Base-by-base conservation (phyloP, 2,888 invertebrate genomes). In the Aspidapion aeneum region DNA sequence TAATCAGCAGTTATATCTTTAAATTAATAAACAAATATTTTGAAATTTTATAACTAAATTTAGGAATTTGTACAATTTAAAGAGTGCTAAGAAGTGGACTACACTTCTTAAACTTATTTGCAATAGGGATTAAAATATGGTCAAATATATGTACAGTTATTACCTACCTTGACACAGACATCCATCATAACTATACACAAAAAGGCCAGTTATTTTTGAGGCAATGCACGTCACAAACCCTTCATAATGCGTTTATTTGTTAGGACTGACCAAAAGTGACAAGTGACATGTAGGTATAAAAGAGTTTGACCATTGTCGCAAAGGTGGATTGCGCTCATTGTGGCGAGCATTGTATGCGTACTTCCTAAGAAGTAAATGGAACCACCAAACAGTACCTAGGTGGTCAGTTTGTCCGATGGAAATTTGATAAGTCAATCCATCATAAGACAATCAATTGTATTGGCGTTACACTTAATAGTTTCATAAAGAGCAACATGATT, bases 171-270 rank as follows among this genome's bases (percentile, higher is more conserved):
- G 74, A 76, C 74, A 75, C 70, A 77, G 76, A 77, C 76, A 78
- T 79, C 78, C 77, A 78, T 79, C 79, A 78, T 79, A 78, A 70
- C 69, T 68, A 65, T 59, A 64, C 62, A 75, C 74, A 74, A 75
- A 74, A 69, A 70, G 63, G 68, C 66, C 71, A 75, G 76, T 76
- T 72, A 76, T 74, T 75, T 75, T 72, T 74, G 68, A 70, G 75
- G 70, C 72, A 75, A 72, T 76, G 75, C 72, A 73, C 68, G 74
- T 73, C 72, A 71, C 71, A 74, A 74, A 75, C 77, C 77, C 75
- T 77, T 71, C 68, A 78, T 78, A 78, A 78, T 77, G 69, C 74
- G 71, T 68, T 71, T 78, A 78, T 79, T 78, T 78, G 77, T 74
- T 72, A 75, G 74, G 78, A 76, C 75, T 72, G 74, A 72, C 68